Evolutionary conservation across 2,888 invertebrate species (phyloP), one percentile per base, ranked within the genome.

Genomic region (Tenthredo mesomela): DNA sequence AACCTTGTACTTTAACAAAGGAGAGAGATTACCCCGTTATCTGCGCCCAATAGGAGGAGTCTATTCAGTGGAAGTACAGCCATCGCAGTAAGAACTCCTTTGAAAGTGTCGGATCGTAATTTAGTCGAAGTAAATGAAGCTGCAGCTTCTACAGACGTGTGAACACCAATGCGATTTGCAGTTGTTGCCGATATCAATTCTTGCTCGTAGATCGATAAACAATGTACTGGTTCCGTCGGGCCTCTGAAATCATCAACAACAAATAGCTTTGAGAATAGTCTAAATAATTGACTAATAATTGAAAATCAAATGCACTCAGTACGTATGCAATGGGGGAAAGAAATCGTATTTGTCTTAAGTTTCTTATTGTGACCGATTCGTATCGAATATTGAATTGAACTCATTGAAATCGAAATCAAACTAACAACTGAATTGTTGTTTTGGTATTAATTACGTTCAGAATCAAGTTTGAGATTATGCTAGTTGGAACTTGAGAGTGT

Each of bases 141-240:
- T 89, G 96, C 96, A 15, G 95, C 94, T 88, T 96, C 96, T 18
- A 95, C 94, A 0, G 96, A 94, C 0, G 97, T 96, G 93, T 98
- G 97, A 75, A 98, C 97, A 21, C 98, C 98, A 88, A 98, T 96
- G 50, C 98, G 96, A 93, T 99, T 99, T 86, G 97, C 98, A 0
- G 98, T 98, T 0, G 98, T 98, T 47, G 98, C 98, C 9, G 98
- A 97, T 86, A 99, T 96, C 86, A 99, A 94, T 93, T 98, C 97
- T 89, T 96, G 95, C 91, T 96, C 96, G 93, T 97, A 96, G 67
- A 96, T 95, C 67, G 96, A 95, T 86, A 98, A 95, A 90, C 98
- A 98, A 93, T 98, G 98, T 2, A 98, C 98, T 0, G 99, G 98
- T 92, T 99, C 99, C 1, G 97, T 97, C 82, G 97, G 96, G 86